Base-by-base conservation (phyloP, 2,113 vertebrate genomes). In the Crocuta crocuta region DNA sequence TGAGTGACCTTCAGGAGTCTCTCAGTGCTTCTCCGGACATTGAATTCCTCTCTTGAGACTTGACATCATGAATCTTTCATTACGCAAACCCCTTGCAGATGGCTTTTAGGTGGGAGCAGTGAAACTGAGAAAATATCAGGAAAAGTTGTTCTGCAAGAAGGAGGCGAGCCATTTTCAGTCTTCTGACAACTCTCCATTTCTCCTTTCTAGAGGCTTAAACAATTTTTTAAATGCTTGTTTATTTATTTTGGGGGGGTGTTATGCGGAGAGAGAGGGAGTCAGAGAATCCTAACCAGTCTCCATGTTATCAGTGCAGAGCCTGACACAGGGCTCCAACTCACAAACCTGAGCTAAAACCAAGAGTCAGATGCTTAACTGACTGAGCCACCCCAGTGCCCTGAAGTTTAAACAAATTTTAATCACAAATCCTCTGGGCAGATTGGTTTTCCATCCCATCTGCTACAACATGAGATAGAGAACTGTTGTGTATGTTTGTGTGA, bases 401-500 rank as follows among this genome's bases (percentile, higher is more conserved):
- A 91, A 10, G n/a, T 89, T 78, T 94, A 92, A 90, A 93, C 31
- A 95, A 50, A 73, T 87, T 83, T 89, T 96, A 73, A 95, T 93
- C 81, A 91, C 61, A 91, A 82, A 93, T 91, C 76, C 53, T 45
- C 45, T 93, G 78, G 66, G n/a, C 13, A 61, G 43, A 28, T 61
- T 91, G 92, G 16, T 79, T 91, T 97, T 73, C 65, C 66, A 93
- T 65, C 50, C 65, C 55, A 82, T 80, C 66, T 1, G 2, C 76
- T 90, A 35, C 35, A 79, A 83, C 39, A 35, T 71, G 45, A 24
- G 31, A 39, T 68, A 10, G 21, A 66, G 48, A 85, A 48, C 50
- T 88, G 50, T 92, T 86, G 55, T 55, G 12, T 92, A 12, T 91
- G 73, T 90, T 80, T 90, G 35, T 89, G 58, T 73, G 48, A 78